Evolutionary conservation across 2,888 invertebrate species (phyloP).

Genomic region (Tryphoninae sp.): DNA sequence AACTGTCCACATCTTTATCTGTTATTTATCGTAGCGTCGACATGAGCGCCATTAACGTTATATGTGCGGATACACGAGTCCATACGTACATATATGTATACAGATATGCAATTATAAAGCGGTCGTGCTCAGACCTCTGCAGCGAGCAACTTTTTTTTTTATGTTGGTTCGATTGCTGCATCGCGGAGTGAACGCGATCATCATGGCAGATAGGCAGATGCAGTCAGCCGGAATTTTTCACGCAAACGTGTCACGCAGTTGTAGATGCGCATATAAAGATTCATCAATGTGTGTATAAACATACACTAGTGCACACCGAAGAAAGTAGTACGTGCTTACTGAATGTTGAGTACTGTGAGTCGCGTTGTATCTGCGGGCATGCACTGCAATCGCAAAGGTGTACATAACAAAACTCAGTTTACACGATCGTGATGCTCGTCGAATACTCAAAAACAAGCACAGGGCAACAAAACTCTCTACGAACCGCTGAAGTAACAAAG

Average conservation of each 20-base stretch:
- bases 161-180: slow-evolving; percentile 58
- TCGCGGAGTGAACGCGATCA: slow-evolving; percentile 18
- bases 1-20: slow-evolving; percentile 50
- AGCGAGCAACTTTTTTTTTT: slow-evolving; percentile 36
- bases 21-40: background rate
- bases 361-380: slow-evolving; percentile 28
- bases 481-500: background rate
- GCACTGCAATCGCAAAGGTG: slow-evolving; percentile 22
- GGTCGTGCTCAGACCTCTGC: slow-evolving; percentile 17
- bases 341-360: slow-evolving; percentile 48
- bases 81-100: too few species aligned
- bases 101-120: slow-evolving; percentile 24
- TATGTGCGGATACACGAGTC: background rate
- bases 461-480: background rate
- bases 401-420: slow-evolving; percentile 25
- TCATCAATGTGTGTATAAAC: background rate
- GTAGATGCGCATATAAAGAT: slow-evolving; percentile 9
- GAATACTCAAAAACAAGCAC: background rate
- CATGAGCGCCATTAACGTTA: background rate
- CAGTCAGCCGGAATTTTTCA: slow-evolving; percentile 30
- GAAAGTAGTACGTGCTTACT: slow-evolving; percentile 39
- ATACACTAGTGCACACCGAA: background rate
- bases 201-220: slow-evolving; percentile 28
- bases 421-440: background rate
- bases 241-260: slow-evolving; percentile 56